phyloP scores from a whole-genome alignment of 1,140 invertebrate genomes.

The Drosophila melanica region DNA sequence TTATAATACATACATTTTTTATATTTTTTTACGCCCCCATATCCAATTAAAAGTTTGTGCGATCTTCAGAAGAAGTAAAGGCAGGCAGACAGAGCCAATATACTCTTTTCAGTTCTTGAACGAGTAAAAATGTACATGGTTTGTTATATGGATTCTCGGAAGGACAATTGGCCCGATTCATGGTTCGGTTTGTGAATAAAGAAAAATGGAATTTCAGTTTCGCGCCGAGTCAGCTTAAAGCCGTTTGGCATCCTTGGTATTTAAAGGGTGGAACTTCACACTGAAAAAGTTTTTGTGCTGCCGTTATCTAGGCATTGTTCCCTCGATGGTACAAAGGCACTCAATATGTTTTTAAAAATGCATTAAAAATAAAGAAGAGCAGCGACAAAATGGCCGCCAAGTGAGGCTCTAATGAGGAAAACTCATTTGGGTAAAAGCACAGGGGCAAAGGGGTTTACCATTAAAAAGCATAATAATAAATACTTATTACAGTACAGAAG shows the following conservation, averaged over 20 bases:
- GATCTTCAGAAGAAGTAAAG: too few species aligned
- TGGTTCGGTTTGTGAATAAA: too few species aligned
- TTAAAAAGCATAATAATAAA: constrained; percentile 82
- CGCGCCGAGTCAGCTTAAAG: too few species aligned
- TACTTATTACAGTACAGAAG: constrained; percentile 60
- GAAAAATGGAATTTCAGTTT: too few species aligned
- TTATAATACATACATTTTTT: too few species aligned
- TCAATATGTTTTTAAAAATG: constrained; percentile 33
- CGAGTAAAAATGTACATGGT: too few species aligned
- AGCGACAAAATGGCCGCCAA: constrained; percentile 29
- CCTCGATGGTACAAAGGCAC: not conserved
- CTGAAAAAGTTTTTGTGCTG: not conserved
- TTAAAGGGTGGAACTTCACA: not conserved
- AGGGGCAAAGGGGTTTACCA: constrained; percentile 60
- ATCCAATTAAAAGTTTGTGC: too few species aligned
- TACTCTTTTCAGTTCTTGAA: too few species aligned
- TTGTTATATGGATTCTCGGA: not conserved
- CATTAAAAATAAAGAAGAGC: constrained; percentile 15
- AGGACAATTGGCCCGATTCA: too few species aligned
- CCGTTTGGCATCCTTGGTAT: too few species aligned
- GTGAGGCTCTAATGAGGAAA: constrained; percentile 71
- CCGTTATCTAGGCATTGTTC: not conserved
- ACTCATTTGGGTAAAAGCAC: constrained; percentile 81
- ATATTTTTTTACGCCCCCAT: too few species aligned
- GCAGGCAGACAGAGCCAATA: too few species aligned